Evolutionary conservation across 1,140 invertebrate species (phyloP), one percentile per base, ranked within the genome.

Genomic region (Andrena cerasifolii): DNA sequence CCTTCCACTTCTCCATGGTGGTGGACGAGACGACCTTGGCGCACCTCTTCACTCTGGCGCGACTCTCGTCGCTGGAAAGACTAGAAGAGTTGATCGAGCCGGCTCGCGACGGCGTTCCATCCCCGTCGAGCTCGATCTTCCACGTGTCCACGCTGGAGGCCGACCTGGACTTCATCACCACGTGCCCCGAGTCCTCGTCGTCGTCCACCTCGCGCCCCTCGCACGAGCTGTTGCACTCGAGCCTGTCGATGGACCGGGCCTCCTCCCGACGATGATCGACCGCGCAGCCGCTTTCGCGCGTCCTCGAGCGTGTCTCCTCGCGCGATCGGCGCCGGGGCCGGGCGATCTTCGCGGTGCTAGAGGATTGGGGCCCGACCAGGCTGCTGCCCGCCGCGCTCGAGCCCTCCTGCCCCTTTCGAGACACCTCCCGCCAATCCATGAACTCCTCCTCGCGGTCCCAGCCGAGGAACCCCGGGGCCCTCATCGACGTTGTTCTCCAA

Each of bases 401-500:
- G 21, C 73, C 67, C 12, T 59, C 56, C 73, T 78, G 68, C 18
- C 73, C 33, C 73, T 87, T 89, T 79, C 83, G 74, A 63, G 82
- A 84, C 77, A 85, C 80, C 74, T 91, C 90, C 79, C 91, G 90
- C 91, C 91, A 92, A 76, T 92, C 91, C 91, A 91, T 92, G 79
- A 90, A 90, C 86, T 92, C 91, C 90, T 92, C 91, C 88, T 91
- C 89, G 84, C 90, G 89, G 82, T 91, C 90, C 90, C 92, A 92
- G 81, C 90, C 90, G 73, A 92, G 83, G 86, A 92, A 90, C 82
- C 91, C 91, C 80, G 91, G 90, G 86, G 91, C 86, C 89, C 92
- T 90, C 91, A 91, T 92, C 86, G 91, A 89, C 90, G 91, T 89
- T 45, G 89, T 87, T 89, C 90, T 86, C 90, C 91, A 93, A 86